Evolutionary conservation across 2,113 vertebrate species (phyloP).

Genomic region (Pseudolaguvia tuberculata): DNA sequence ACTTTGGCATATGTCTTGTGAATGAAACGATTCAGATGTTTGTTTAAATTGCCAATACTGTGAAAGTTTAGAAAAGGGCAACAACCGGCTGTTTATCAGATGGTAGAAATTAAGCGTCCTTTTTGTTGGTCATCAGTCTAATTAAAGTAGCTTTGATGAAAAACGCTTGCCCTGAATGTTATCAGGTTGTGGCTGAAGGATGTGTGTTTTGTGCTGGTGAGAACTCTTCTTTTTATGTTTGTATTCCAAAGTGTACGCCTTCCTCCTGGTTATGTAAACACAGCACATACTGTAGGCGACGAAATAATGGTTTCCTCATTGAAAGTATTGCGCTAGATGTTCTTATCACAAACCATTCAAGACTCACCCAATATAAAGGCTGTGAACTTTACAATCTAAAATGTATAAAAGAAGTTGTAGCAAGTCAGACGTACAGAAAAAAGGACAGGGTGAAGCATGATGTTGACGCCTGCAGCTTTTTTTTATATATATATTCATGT

Average conservation of each 20-base stretch:
- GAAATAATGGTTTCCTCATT: neutral
- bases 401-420: neutral
- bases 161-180: neutral
- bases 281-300: neutral
- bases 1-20: neutral
- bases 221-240: neutral
- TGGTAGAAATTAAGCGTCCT: neutral
- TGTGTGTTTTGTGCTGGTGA: neutral
- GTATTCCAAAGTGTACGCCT: neutral
- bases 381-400: neutral
- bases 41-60: neutral
- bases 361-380: neutral
- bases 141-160: constrained; percentile 1
- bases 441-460: too few relatives aligned
- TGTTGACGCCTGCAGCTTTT: neutral
- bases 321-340: neutral
- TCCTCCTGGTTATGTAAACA: neutral
- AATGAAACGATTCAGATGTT: neutral
- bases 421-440: neutral
- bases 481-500: neutral
- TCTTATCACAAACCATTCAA: neutral
- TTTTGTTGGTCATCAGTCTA: constrained; percentile 8
- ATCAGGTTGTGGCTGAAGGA: neutral
- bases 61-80: neutral
- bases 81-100: neutral